Conservation (phyloP, 2,797 vertebrate genomes). For the Sebastes paucispinis region DNA sequence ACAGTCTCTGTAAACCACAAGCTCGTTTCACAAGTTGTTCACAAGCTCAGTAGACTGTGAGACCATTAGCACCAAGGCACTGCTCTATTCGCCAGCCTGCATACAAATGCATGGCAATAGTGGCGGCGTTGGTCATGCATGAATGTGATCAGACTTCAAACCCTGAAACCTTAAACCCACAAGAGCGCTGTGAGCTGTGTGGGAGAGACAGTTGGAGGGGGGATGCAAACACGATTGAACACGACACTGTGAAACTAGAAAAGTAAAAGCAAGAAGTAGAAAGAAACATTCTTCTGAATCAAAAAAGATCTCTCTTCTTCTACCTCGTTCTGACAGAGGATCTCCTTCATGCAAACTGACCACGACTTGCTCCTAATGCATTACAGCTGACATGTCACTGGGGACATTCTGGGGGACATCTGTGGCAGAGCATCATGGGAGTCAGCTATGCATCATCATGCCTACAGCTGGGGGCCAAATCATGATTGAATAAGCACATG, state of each 20-base stretch:
- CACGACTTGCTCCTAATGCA: constrained; percentile 5
- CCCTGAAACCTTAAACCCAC: constrained; percentile 36
- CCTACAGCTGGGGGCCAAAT: constrained; percentile 41
- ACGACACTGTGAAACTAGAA: background rate
- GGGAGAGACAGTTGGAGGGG: background rate
- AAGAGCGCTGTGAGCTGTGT: background rate
- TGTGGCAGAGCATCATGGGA: constrained; percentile 43
- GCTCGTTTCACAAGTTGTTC: constrained; percentile 21
- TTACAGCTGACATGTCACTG: constrained; percentile 31
- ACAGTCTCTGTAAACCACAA: background rate
- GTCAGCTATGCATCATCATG: constrained; percentile 45
- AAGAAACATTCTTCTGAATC: background rate
- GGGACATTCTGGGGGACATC: constrained; percentile 48
- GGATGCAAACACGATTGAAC: background rate
- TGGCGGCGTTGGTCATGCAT: constrained; percentile 38
- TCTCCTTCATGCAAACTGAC: background rate
- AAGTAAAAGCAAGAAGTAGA: background rate
- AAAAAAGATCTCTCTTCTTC: background rate
- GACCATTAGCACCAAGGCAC: constrained; percentile 24
- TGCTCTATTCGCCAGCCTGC: constrained; percentile 38
- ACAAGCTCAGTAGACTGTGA: constrained; percentile 39
- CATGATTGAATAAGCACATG: constrained; percentile 11
- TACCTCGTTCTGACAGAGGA: background rate
- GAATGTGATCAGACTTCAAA: constrained; percentile 64
- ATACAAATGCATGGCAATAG: constrained; percentile 50